A percentile compares a stretch with the other conserved stretches of the same genome.
These are phyloP conservation scores for Anastrepha ludens DNA, from an alignment of 1,140 invertebrate species.

Conservation along the genomic window DNA sequence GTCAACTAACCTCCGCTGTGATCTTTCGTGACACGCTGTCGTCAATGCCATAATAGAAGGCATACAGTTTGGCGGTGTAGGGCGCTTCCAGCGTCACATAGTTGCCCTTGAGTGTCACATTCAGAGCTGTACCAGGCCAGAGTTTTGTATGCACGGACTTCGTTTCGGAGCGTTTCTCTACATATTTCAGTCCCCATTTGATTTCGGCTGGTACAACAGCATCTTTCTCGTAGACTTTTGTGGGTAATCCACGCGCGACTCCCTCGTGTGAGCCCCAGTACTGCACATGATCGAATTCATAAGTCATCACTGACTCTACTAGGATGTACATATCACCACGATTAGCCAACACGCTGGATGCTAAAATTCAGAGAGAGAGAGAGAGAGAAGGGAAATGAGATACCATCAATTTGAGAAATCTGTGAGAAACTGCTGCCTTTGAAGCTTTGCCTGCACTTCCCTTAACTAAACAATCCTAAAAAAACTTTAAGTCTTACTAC, in stretches of 20 bases:
- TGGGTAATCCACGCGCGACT: constrained; percentile 83
- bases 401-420: not conserved
- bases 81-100: constrained; percentile 82
- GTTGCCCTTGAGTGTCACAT: constrained; percentile 84
- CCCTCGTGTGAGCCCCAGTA: constrained; percentile 87
- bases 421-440: no score
- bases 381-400: not conserved
- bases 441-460: no score
- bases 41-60: constrained; percentile 80
- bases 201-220: constrained; percentile 76
- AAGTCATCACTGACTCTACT: constrained; percentile 82
- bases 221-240: constrained; percentile 80
- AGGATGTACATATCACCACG: constrained; percentile 75
- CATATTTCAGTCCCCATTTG: constrained; percentile 81
- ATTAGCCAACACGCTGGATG: constrained; percentile 80
- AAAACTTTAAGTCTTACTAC: no score
- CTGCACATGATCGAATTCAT: constrained; percentile 80
- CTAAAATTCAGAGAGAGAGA: constrained; percentile 62
- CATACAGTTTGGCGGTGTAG: constrained; percentile 82
- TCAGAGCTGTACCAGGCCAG: constrained; percentile 85
- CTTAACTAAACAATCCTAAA: no score
- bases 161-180: constrained; percentile 77
- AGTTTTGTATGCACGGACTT: constrained; percentile 69
- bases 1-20: constrained; percentile 63
- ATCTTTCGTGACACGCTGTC: constrained; percentile 71